Conservation (phyloP, 2,797 vertebrate genomes). For the Artibeus jamaicensis region DNA sequence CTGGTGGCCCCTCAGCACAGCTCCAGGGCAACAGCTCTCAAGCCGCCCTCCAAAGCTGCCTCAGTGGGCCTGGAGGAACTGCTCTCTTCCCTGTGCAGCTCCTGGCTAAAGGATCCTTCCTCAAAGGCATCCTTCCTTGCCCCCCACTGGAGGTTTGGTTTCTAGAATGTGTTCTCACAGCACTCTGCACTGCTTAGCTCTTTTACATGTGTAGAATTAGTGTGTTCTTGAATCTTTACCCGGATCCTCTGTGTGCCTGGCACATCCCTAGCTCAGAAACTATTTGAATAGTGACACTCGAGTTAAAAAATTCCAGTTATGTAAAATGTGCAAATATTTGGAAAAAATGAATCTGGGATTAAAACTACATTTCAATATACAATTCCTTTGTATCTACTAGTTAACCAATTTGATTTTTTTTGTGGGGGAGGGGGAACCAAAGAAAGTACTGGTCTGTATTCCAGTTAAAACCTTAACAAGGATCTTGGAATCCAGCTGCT, state of each 20-base stretch:
- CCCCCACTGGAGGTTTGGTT: not conserved
- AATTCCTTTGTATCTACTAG: not conserved
- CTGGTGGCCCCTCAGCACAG: rapidly evolving
- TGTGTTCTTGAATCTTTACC: not conserved
- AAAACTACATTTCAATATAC: not conserved
- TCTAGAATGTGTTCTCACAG: not conserved
- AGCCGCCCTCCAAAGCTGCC: not conserved
- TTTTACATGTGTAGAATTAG: not conserved
- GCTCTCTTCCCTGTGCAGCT: not conserved
- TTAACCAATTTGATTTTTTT: not conserved
- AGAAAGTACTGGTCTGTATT: not conserved
- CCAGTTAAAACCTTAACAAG: not conserved
- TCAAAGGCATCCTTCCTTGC: not conserved
- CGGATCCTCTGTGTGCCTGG: not conserved
- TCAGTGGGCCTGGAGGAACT: not conserved
- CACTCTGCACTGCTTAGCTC: not conserved
- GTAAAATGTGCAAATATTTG: not conserved
- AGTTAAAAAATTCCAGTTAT: not conserved
- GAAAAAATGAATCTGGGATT: not conserved
- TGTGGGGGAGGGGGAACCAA: not conserved
- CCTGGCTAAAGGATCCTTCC: not conserved
- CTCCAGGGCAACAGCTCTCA: rapidly evolving
- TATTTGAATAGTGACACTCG: not conserved
- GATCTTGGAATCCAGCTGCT: not conserved
- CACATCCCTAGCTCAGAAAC: not conserved